These are phyloP conservation scores for Artemia franciscana DNA, from an alignment of 1,140 invertebrate genomes.

Conservation along the genomic window DNA sequence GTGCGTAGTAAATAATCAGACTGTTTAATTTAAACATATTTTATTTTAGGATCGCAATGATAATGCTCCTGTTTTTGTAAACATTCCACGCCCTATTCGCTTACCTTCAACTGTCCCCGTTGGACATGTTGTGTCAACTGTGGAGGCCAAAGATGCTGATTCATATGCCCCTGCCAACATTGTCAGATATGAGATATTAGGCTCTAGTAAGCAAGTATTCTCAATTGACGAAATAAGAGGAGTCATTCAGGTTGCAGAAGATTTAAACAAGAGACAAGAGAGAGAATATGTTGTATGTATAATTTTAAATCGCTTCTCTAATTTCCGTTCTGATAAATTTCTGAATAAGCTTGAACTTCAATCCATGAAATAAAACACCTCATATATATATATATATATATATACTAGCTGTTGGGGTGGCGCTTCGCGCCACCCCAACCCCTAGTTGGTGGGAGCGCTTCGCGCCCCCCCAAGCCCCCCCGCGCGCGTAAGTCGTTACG, in stretches of 20 bases:
- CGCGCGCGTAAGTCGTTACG: too few relatives aligned
- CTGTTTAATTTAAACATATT: too few relatives aligned
- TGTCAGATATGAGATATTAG: slow-evolving; percentile 53
- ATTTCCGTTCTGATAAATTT: not conserved
- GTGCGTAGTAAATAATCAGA: too few relatives aligned
- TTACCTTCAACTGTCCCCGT: slow-evolving; percentile 56
- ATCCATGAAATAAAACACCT: too few relatives aligned
- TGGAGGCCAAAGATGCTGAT: slow-evolving; percentile 53
- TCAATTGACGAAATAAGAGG: slow-evolving; percentile 61
- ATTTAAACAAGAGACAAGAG: slow-evolving; percentile 54
- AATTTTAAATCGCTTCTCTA: too few relatives aligned
- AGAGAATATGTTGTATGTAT: slow-evolving; percentile 50
- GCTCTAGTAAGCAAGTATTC: slow-evolving; percentile 52
- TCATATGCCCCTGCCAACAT: slow-evolving; percentile 30
- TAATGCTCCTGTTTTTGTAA: slow-evolving; percentile 45
- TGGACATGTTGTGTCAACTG: slow-evolving; percentile 47
- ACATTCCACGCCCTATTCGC: slow-evolving; percentile 48
- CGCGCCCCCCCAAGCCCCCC: too few relatives aligned
- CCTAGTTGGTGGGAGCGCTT: too few relatives aligned
- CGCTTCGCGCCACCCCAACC: too few relatives aligned
- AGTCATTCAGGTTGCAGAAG: slow-evolving; percentile 46
- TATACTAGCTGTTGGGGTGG: too few relatives aligned
- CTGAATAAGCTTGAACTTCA: too few relatives aligned
- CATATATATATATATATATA: too few relatives aligned
- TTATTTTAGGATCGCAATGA: slow-evolving; percentile 19